Evolutionary conservation across 2,113 vertebrate species (phyloP).

Genomic region (Lanius collurio): DNA sequence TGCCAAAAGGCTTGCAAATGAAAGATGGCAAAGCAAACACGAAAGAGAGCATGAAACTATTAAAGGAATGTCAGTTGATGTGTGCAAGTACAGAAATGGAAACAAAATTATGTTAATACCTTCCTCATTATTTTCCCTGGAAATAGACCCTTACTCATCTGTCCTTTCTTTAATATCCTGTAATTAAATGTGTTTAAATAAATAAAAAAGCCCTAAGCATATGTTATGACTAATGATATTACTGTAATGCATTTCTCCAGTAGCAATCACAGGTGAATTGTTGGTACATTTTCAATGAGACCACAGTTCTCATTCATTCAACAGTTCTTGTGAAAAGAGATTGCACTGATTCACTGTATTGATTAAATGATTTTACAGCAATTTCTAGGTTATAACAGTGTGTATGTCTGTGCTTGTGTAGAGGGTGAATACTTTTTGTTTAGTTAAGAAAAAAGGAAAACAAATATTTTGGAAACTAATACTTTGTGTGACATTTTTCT

Average conservation of each 20-base stretch:
- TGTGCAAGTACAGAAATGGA: neutral
- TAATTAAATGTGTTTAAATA: slow-evolving; percentile 15
- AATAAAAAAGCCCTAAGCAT: neutral
- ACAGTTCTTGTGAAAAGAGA: neutral
- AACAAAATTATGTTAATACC: neutral
- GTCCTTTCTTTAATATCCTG: neutral
- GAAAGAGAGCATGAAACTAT: neutral
- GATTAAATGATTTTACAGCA: neutral
- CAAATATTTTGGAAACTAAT: neutral
- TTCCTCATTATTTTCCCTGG: neutral
- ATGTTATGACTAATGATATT: neutral
- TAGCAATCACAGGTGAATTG: neutral
- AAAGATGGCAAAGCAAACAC: slow-evolving; percentile 13
- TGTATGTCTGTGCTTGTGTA: too few relatives aligned
- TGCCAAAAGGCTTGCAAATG: slow-evolving; percentile 17
- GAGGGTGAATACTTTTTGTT: neutral
- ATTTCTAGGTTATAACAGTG: neutral
- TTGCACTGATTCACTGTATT: neutral
- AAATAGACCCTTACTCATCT: neutral
- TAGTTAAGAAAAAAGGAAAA: neutral
- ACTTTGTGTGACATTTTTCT: neutral
- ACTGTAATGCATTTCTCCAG: neutral
- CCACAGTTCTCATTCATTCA: neutral
- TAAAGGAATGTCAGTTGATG: neutral
- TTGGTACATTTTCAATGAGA: neutral